Evolutionary conservation across 2,888 invertebrate species (phyloP), one percentile per base, ranked within the genome.

Genomic region (Platycheirus rosarum): DNA sequence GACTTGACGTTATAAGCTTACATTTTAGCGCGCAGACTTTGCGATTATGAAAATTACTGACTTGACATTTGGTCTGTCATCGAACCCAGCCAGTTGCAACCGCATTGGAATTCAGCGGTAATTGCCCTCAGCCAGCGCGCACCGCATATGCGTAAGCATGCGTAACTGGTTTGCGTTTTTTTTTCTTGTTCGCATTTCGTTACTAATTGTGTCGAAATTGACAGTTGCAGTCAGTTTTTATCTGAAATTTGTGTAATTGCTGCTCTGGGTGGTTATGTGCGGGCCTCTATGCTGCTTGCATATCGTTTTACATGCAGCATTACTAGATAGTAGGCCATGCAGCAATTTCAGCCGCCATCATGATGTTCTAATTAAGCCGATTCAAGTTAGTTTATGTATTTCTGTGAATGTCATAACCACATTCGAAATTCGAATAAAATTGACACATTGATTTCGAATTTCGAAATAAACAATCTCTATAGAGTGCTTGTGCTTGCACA

Each of bases 61-160:
- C 71, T 77, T 82, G 82, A 82, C 82, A 82, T 82, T 82, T 82
- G 82, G 71, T 71, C 77, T 82, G 82, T 82, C 82, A 77, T 77
- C 82, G 82, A 82, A 82, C 82, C 63, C 77, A n/a, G 44, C 20
- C 63, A 49, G 20, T 26, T 32, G 49, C 55, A 29, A 46, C 44
- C 48, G 23, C 44, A 42, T 40, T 66, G 75, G 65, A 80, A 76
- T 80, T 80, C 44, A 42, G 77, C 68, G 82, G 77, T 82, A 82
- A 82, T 82, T 77, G 82, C 82, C 82, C 82, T 57, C 65, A 65
- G 46, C 60, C 14, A 26, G 2, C 8, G 29, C 7, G 18, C 13
- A n/a, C 11, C 23, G 23, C 23, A 23, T 23, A 76, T 65, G 74
- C 74, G 82, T 82, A 71, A 76, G 77, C 82, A 80, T 77, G 77